Base-by-base conservation (phyloP, 2,888 invertebrate genomes). In the Acrocyrtus sp. region DNA sequence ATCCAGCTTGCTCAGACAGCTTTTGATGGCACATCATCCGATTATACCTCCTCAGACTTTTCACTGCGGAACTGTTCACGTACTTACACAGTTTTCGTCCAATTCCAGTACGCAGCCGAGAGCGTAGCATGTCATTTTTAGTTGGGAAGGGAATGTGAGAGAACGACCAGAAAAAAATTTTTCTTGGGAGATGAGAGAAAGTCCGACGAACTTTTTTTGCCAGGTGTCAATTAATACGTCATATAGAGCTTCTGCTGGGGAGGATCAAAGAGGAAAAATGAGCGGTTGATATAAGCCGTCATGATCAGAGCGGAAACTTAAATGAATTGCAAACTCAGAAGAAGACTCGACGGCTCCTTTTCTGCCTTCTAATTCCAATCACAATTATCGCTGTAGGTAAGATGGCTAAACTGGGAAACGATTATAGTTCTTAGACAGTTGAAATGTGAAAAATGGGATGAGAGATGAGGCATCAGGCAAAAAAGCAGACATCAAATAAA, bases 211-310 rank as follows among this genome's bases (percentile, higher is more conserved):
- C 51, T 67, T 67, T n/a, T n/a, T 62, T 58, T 67, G 67, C 58
- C 67, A 67, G 67, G 67, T 67, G 67, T 67, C 67, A 67, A 67
- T 67, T 67, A 67, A 67, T 51, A 29, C 67, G 58, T 67, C 58
- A 58, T 67, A 67, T 24, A 29, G 66, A 57, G 57, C 48, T 57
- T 57, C 67, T 67, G 58, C 58, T 60, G 58, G 58, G 67, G 51
- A 51, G 67, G n/a, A 67, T 58, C 48, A 67, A 58, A 67, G 41
- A 47, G 29, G 17, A 47, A 56, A 45, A 47, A 34, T 10, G 5
- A 54, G n/a, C 34, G 53, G n/a, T n/a, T n/a, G n/a, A n/a, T n/a
- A n/a, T n/a, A n/a, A n/a, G n/a, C n/a, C n/a, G n/a, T n/a, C n/a
- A n/a, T n/a, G n/a, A 47, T 19, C 26, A 39, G 47, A 45, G 17